A percentile compares a stretch with the other conserved stretches of the same genome.
phyloP scores from a whole-genome alignment of 2,888 invertebrate species.

The Arrhopalites spinosus region DNA sequence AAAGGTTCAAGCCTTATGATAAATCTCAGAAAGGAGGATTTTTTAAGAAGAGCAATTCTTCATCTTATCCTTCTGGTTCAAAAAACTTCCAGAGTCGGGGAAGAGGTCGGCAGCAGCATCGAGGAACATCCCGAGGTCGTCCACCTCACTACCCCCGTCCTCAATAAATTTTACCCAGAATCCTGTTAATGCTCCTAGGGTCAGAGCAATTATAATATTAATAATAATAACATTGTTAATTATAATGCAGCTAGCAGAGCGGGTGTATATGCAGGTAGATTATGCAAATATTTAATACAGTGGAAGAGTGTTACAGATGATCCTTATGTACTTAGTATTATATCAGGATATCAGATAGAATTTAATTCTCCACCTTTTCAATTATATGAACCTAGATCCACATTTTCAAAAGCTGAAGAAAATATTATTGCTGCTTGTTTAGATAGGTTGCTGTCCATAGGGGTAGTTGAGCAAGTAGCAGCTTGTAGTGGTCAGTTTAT shows the following conservation, averaged over 20 bases:
- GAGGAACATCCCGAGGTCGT: neutral
- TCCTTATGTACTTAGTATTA: neutral
- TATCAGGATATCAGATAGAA: neutral
- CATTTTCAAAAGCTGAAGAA: neutral
- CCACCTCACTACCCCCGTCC: neutral
- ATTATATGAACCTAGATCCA: neutral
- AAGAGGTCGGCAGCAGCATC: too few relatives aligned
- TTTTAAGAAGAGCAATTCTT: too few relatives aligned
- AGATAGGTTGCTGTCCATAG: neutral
- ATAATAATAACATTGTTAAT: neutral
- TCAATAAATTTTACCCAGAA: too few relatives aligned
- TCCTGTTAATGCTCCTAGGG: too few relatives aligned
- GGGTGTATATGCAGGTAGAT: neutral
- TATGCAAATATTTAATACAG: neutral
- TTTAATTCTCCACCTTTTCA: neutral
- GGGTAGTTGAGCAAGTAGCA: neutral
- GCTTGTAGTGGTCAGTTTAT: constrained; percentile 25
- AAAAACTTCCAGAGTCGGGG: too few relatives aligned
- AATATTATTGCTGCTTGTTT: neutral
- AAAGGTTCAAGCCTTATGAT: too few relatives aligned
- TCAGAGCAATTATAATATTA: too few relatives aligned
- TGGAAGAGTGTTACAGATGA: neutral
- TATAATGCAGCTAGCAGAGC: too few relatives aligned
- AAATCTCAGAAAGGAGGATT: too few relatives aligned
- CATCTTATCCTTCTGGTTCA: too few relatives aligned